Base-by-base conservation (phyloP, 92 coral and sea anemone species). In the Meandrina meandrites region DNA sequence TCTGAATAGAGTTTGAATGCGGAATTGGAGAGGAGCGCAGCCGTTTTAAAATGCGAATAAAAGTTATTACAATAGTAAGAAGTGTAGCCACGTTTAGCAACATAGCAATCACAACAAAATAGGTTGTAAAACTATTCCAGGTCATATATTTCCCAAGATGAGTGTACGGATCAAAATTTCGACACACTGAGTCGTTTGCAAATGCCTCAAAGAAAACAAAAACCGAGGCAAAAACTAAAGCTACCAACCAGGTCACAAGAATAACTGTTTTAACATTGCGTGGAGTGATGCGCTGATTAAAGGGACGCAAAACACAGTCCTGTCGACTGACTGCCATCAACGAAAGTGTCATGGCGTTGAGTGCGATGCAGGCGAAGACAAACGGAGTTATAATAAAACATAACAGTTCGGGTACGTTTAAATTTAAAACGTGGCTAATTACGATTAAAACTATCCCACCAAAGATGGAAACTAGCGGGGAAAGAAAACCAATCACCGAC, bases 281-380 rank as follows among this genome's bases (percentile, higher is more conserved):
- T 31, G 47, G 68, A 22, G 45, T 79, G 28, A 79, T 79, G 70
- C 82, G 70, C 11, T 51, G 68, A 22, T 79, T 8, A 32, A 79
- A 79, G 48, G 82, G 70, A 57, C 82, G 71, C 30, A 79, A 57
- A 35, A 79, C 82, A 21, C 82, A 54, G 31, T 79, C 71, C 35
- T 79, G 82, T 57, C 71, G 71, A 79, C 35, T 51, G n/a, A 56
- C 32, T n/a, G 82, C 82, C 82, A 79, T 79, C 14, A 79, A 18
- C 71, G 50, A 54, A 27, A 79, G 54, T 14, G 69, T 54, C 50
- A 57, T 32, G 19, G 82, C 68, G 27, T 79, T 79, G 17, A 69
- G 35, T 30, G 18, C 13, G 17, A 69, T 32, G 16, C 34, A 69
- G 75, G 75, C 75, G 5, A 31, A 28, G 17, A 16, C 75, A 69